Conservation (phyloP, 1,140 invertebrate genomes). For the Solen grandis region DNA sequence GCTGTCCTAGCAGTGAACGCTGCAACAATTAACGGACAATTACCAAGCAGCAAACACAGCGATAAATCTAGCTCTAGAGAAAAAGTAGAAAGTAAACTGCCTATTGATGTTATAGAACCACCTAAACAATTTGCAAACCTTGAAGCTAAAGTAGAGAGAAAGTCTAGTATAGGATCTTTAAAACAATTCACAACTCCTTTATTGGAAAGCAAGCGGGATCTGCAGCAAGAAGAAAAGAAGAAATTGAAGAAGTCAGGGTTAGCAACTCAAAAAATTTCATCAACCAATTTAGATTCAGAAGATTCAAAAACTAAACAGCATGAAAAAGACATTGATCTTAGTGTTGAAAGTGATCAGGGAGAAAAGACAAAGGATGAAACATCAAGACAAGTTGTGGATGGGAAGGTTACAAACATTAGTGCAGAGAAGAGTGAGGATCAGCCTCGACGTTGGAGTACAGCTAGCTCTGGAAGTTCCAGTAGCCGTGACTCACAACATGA, state of each 20-base stretch:
- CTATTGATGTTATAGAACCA: constrained; percentile 47
- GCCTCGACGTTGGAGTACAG: constrained; percentile 35
- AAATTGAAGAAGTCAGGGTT: constrained; percentile 29
- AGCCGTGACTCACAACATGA: constrained; percentile 60
- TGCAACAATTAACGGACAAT: constrained; percentile 50
- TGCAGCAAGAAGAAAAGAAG: constrained; percentile 17
- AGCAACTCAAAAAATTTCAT: constrained; percentile 37
- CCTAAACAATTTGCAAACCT: constrained; percentile 52
- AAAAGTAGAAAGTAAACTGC: constrained; percentile 1
- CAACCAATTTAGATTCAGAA: constrained; percentile 33
- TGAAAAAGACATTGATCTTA: constrained; percentile 45
- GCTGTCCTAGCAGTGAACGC: constrained; percentile 40
- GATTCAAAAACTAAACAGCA: constrained; percentile 1
- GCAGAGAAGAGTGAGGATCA: constrained; percentile 1
- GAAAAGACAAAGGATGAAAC: constrained; percentile 26
- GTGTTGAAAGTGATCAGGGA: constrained; percentile 23
- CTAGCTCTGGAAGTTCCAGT: constrained; percentile 55
- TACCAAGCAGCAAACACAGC: constrained; percentile 21
- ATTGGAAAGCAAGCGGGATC: constrained; percentile 46
- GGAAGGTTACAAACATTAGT: constrained; percentile 46
- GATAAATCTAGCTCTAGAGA: background rate
- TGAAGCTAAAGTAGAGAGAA: constrained; percentile 55
- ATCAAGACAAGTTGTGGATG: constrained; percentile 22
- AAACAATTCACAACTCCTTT: constrained; percentile 55
- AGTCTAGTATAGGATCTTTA: constrained; percentile 50